Evolutionary conservation across 2,113 vertebrate genomes (phyloP), one percentile per base, ranked within the genome.

Genomic region (Gobius niger): DNA sequence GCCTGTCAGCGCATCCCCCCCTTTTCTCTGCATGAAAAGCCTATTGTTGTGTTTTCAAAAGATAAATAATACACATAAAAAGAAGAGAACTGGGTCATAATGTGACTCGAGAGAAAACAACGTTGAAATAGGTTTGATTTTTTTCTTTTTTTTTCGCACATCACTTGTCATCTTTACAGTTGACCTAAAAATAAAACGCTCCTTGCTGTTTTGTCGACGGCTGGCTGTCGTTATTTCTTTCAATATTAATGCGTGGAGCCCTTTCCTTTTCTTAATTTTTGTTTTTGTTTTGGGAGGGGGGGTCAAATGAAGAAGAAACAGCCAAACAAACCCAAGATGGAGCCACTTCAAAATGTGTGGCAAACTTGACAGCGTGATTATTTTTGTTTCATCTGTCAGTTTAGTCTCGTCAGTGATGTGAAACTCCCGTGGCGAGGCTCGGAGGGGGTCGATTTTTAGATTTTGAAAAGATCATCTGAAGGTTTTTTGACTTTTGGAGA

Each of bases 61-160:
- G 44, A 79, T 82, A 73, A 82, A 90, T 80, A 88, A 85, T 50
- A 75, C 59, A 81, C 49, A 63, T 70, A 44, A 47, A 80, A 85
- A 75, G 60, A 73, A 81, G 68, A 57, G 44, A 90, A 86, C 71
- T 90, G 84, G 89, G 89, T 90, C 88, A 79, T 86, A 76, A 81
- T 73, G 76, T 47, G 82, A 80, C 84, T 87, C 87, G 51, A 67
- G 85, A 89, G 84, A 70, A 82, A 81, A 73, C 52, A 57, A 47
- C 65, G 75, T 75, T 79, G 78, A 53, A 84, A 76, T 7, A 16
- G 18, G 11, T 59, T 85, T 62, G 52, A 60, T 60, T 59, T 75
- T 65, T 47, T 67, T 67, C 9, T 46, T 65, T 51, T 70, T 47
- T 52, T 74, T 52, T 72, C 6, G 65, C 68, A 57, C 68, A 70